These are phyloP conservation scores for Gnathochromis pfefferi DNA, from an alignment of 2,113 vertebrate species.

Conservation along the genomic window DNA sequence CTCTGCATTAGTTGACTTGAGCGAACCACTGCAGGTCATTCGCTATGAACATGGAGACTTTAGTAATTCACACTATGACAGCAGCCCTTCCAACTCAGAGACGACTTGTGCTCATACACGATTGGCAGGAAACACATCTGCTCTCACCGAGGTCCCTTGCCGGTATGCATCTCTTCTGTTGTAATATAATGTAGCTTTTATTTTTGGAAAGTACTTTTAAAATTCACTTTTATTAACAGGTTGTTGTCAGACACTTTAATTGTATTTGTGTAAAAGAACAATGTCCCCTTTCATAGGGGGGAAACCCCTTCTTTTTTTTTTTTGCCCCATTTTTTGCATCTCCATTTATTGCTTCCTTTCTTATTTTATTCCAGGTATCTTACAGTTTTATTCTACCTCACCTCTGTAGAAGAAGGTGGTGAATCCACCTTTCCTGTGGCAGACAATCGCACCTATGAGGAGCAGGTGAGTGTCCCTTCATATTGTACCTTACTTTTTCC, in stretches of 20 bases:
- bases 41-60: slow-evolving; percentile 86
- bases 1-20: slow-evolving; percentile 83
- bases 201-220: background rate
- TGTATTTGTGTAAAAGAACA: background rate
- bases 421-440: slow-evolving; percentile 92
- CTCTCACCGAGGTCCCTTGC: slow-evolving; percentile 86
- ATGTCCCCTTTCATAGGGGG: background rate
- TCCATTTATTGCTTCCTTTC: background rate
- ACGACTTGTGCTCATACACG: slow-evolving; percentile 89
- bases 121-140: slow-evolving; percentile 79
- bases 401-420: slow-evolving; percentile 84
- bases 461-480: slow-evolving; percentile 71
- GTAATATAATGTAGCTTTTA: background rate
- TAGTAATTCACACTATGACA: slow-evolving; percentile 92
- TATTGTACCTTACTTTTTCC: background rate
- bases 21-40: slow-evolving; percentile 91
- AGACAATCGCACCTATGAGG: slow-evolving; percentile 92
- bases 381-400: slow-evolving; percentile 88
- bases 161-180: slow-evolving; percentile 65
- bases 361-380: slow-evolving; percentile 77
- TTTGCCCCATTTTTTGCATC: background rate
- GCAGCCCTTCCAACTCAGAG: slow-evolving; percentile 80
- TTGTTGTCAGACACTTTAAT: background rate
- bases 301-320: background rate
- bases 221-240: background rate